Conservation (phyloP, 2,797 vertebrate genomes). For the Catostomus latipinnis region DNA sequence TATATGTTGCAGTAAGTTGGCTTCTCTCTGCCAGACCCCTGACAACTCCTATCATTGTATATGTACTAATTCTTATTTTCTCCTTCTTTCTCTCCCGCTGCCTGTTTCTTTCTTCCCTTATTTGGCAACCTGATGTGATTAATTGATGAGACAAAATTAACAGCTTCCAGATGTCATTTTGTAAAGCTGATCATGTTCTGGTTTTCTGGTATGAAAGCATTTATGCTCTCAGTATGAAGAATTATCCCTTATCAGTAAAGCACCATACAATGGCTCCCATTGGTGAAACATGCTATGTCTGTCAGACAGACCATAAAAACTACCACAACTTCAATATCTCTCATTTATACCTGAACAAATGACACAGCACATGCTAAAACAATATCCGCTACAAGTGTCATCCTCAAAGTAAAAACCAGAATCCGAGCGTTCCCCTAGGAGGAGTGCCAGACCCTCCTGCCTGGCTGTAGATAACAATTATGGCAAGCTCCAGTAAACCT, state of each 20-base stretch:
- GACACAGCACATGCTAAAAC: conserved; percentile 27
- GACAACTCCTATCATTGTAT: neutral
- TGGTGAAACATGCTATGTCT: neutral
- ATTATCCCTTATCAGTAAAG: conserved; percentile 1
- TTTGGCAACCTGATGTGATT: conserved; percentile 19
- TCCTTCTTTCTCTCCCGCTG: neutral
- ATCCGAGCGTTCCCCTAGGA: conserved; percentile 16
- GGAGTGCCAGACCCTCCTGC: conserved; percentile 37
- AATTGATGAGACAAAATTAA: neutral
- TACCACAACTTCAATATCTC: neutral
- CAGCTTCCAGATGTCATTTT: neutral
- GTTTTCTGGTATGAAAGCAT: too few relatives aligned
- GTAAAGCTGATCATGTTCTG: conserved; percentile 11
- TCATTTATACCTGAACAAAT: neutral
- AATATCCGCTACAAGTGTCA: conserved; percentile 16
- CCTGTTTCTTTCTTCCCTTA: conserved; percentile 7
- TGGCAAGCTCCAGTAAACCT: conserved; percentile 51
- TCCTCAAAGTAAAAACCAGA: conserved; percentile 23
- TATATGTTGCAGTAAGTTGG: neutral
- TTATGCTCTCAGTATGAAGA: neutral
- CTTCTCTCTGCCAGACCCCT: conserved; percentile 1
- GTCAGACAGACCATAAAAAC: neutral
- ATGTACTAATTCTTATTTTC: neutral
- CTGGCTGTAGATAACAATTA: conserved; percentile 47
- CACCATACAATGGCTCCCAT: neutral